Conservation (phyloP, 2,113 vertebrate species). For the Leucoraja erinaceus region DNA sequence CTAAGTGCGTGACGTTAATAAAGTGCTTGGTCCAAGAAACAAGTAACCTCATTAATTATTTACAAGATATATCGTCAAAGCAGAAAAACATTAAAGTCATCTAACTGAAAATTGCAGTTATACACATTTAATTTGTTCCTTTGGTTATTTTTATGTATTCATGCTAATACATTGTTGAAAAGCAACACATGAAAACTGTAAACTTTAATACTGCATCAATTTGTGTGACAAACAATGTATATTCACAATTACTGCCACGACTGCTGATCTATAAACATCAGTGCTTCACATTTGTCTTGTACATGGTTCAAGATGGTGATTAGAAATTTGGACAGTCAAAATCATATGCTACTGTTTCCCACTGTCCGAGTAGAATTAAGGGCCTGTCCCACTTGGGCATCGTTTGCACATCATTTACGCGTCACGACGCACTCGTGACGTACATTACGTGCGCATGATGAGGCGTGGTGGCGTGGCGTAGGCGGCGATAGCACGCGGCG, state of each 20-base stretch:
- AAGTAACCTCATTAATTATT: neutral
- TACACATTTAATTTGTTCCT: neutral
- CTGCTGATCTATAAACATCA: neutral
- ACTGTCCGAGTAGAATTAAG: neutral
- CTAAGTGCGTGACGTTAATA: neutral
- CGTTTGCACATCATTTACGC: too few species aligned
- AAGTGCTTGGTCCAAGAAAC: neutral
- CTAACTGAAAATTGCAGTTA: neutral
- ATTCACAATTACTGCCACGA: neutral
- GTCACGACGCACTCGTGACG: too few species aligned
- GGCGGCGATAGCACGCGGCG: too few species aligned
- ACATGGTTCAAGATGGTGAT: neutral
- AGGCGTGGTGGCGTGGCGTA: too few species aligned
- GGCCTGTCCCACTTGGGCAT: too few species aligned
- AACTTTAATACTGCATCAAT: neutral
- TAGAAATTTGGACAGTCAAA: neutral
- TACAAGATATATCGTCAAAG: neutral
- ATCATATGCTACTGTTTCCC: neutral
- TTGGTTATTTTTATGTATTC: neutral
- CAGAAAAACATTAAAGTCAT: neutral
- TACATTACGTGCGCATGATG: too few species aligned
- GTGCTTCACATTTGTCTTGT: too few species aligned
- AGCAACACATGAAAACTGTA: neutral
- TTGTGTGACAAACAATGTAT: neutral
- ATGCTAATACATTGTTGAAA: neutral